Evolutionary conservation across 2,113 vertebrate species (phyloP).

Genomic region (Lophura nycthemera): DNA sequence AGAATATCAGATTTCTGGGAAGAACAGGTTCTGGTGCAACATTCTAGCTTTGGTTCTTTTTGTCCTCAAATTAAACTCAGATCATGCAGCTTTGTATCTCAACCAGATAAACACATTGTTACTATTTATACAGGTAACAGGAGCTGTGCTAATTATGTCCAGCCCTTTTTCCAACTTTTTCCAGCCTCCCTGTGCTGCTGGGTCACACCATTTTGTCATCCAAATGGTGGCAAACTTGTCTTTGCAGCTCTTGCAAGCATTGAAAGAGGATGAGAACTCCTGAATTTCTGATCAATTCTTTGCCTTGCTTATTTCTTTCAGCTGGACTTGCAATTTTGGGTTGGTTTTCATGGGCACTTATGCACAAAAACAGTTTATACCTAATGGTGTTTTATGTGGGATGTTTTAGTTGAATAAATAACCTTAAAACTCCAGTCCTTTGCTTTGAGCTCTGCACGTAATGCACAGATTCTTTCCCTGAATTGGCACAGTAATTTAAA

Average conservation of each 20-base stretch:
- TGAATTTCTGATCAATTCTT: neutral
- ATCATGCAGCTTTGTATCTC: neutral
- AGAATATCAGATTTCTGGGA: neutral
- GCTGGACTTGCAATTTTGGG: neutral
- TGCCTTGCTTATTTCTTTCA: neutral
- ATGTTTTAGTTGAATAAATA: neutral
- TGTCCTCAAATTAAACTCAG: neutral
- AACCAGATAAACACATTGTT: neutral
- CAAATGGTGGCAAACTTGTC: neutral
- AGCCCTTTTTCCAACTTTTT: neutral
- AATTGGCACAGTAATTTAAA: neutral
- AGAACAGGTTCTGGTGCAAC: neutral
- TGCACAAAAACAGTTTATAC: neutral
- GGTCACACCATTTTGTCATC: neutral
- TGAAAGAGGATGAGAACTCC: neutral
- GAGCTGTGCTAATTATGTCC: neutral
- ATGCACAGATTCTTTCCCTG: neutral
- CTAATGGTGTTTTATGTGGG: neutral
- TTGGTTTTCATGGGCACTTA: neutral
- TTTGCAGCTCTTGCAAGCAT: neutral
- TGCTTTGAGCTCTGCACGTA: neutral
- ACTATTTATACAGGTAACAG: neutral
- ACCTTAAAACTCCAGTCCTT: neutral
- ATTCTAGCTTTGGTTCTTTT: neutral
- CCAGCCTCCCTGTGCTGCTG: neutral